Evolutionary conservation across 1,140 invertebrate species (phyloP), one percentile per base, ranked within the genome.

Genomic region (Drosophila nannoptera): DNA sequence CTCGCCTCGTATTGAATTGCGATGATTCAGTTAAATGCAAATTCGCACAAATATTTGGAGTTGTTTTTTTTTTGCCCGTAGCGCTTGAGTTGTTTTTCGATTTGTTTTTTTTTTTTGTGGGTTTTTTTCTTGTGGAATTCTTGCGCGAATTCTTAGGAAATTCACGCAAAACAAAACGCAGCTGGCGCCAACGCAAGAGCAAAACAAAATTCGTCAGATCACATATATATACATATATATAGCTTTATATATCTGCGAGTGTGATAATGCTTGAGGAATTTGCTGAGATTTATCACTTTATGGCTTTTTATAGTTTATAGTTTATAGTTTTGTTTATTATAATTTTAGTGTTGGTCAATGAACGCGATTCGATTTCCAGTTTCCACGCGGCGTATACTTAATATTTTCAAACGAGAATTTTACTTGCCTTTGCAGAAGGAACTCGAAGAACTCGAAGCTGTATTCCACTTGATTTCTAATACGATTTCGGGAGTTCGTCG

Each of bases 101-200:
- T 56, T 42, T 59, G 53, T 62, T 65, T 50, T 42, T 14, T 29
- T 22, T 35, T 46, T 35, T 46, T 52, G 45, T 49, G 29, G 12
- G 14, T 50, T 14, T 43, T 65, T 46, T 38, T 65, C 59, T 38
- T 64, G 54, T 66, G 59, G 72, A 83, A 83, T 84, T 84, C 78
- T 78, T 67, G 56, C 65, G 75, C 80, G 43, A 67, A 76, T 83
- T 84, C 80, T 78, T 78, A 65, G 80, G 73, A 84, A 84, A 83
- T 77, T 22, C 73, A 69, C 78, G 31, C 40, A 56, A 35, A 54
- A 45, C 53, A 68, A 54, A 81, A 64, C 67, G 60, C 68, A 70
- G 49, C 68, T 70, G 68, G 68, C 68, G 68, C 68, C 68, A 70
- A 9, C 29, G 3, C 46, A 54, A 45, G 42, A 69, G 33, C 32